Evolutionary conservation across 2,797 vertebrate species (phyloP).

Genomic region (Pyrocephalus nanus): DNA sequence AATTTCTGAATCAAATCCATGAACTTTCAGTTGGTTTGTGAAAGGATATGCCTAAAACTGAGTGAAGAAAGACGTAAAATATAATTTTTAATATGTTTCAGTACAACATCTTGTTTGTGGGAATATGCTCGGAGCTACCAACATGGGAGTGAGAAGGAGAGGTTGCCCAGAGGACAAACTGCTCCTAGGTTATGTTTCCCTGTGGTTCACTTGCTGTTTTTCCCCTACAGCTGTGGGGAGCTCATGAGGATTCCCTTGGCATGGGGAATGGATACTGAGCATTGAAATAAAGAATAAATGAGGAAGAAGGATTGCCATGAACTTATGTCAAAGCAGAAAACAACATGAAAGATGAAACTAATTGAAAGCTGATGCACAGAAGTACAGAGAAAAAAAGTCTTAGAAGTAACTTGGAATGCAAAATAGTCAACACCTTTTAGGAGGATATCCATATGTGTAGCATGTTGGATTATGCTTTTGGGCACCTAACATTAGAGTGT

Average conservation of each 20-base stretch:
- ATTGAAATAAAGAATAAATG: not conserved
- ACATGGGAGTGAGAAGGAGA: rapidly evolving
- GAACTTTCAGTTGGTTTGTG: not conserved
- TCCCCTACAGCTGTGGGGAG: slow-evolving; percentile 13
- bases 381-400: not conserved
- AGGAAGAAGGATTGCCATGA: not conserved
- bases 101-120: not conserved
- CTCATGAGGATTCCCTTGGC: not conserved
- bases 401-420: not conserved
- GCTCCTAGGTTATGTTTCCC: not conserved
- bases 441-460: not conserved
- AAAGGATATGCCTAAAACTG: not conserved
- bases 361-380: not conserved
- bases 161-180: not conserved
- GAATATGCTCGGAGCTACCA: not conserved
- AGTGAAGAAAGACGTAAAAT: not conserved
- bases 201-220: not conserved
- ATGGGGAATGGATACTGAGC: not conserved
- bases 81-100: not conserved
- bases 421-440: not conserved
- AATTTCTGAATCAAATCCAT: not conserved
- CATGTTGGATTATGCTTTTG: not conserved
- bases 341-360: not conserved
- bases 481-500: not conserved
- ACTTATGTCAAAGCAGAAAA: not conserved